Percentiles rank a stretch among this genome's conserved stretches.
Conservation (phyloP, 2,113 vertebrate species). For the Lophura nycthemera region DNA sequence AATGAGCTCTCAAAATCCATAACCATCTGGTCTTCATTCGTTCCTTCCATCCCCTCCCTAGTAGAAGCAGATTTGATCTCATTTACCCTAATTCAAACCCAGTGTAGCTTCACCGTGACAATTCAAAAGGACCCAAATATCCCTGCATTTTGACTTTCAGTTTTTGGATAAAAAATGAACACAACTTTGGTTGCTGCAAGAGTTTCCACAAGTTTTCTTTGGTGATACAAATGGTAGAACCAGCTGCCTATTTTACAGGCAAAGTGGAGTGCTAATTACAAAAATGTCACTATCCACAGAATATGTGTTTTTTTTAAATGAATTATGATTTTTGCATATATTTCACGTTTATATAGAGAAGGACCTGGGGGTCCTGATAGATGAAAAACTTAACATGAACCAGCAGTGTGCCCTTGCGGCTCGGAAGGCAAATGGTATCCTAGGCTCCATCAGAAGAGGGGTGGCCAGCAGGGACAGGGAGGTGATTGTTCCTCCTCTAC, state of each 20-base stretch:
- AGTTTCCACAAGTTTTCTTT: neutral
- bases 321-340: conserved; percentile 51
- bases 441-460: too few relatives aligned
- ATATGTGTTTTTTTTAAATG: neutral
- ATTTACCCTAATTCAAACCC: neutral
- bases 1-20: neutral
- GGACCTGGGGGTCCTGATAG: too few relatives aligned
- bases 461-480: too few relatives aligned
- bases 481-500: too few relatives aligned
- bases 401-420: too few relatives aligned
- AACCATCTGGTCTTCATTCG: too few relatives aligned
- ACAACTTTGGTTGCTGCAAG: neutral
- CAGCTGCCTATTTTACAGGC: neutral
- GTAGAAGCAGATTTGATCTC: neutral
- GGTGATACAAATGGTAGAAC: neutral
- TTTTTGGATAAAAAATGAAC: neutral
- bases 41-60: too few relatives aligned
- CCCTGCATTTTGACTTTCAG: neutral
- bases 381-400: too few relatives aligned
- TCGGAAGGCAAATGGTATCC: too few relatives aligned
- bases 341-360: neutral
- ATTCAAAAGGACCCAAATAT: neutral
- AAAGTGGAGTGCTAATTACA: neutral
- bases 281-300: conserved; percentile 8
- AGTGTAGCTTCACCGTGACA: neutral